These are phyloP conservation scores for Dryobates pubescens DNA, from an alignment of 2,797 vertebrate species.

Conservation along the genomic window DNA sequence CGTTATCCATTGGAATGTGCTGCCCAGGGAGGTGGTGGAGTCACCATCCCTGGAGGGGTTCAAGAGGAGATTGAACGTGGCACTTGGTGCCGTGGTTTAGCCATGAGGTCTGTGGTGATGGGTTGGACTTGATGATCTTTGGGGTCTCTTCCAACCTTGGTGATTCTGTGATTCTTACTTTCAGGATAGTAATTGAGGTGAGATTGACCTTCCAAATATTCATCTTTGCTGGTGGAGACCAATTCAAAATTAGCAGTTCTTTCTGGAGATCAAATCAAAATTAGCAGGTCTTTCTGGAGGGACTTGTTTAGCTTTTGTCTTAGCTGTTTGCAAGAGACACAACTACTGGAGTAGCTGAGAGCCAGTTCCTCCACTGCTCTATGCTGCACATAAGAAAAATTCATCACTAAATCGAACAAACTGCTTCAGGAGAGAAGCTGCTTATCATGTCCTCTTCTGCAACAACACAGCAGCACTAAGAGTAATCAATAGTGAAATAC, in stretches of 20 bases:
- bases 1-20: no score
- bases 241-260: neutral
- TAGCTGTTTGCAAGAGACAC: neutral
- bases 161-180: neutral
- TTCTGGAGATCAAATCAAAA: neutral
- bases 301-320: neutral
- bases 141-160: no score
- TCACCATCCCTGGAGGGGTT: no score
- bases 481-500: slow-evolving; percentile 18
- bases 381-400: neutral
- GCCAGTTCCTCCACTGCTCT: neutral
- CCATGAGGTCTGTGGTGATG: no score
- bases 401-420: neutral
- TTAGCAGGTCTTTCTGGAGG: neutral
- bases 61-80: no score
- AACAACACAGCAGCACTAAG: neutral
- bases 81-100: no score
- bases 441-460: neutral
- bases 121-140: no score
- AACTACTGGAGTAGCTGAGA: neutral
- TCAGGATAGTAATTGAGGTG: neutral
- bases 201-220: neutral
- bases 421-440: neutral
- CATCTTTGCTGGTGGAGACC: neutral
- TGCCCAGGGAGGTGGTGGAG: no score